phyloP scores from a whole-genome alignment of 2,888 invertebrate genomes.

The Cephus pygmeus region DNA sequence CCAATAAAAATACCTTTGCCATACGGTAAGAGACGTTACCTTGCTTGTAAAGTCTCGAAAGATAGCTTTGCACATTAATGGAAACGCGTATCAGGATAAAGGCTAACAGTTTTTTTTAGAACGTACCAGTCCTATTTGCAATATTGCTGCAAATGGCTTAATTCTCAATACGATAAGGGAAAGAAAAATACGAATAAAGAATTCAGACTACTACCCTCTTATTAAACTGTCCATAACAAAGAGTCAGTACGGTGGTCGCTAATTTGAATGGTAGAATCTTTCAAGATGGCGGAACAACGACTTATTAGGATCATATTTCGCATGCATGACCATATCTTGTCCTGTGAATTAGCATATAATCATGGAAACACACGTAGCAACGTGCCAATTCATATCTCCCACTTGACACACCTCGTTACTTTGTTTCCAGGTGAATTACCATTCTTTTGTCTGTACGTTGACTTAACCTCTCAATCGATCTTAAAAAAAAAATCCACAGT shows the following conservation, averaged over 20 bases:
- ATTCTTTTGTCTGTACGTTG: conserved; percentile 37
- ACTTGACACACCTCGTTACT: conserved; percentile 24
- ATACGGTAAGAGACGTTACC: conserved; percentile 14
- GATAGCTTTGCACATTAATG: background rate
- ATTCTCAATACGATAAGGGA: background rate
- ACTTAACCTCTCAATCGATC: background rate
- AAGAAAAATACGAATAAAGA: no score
- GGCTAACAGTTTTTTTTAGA: no score
- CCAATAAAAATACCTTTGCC: conserved; percentile 21
- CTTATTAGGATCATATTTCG: conserved; percentile 16
- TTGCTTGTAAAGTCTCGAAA: background rate
- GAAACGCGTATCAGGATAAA: background rate
- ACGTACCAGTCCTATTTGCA: no score
- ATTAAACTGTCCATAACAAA: no score
- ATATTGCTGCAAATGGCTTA: background rate
- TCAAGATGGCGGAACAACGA: no score
- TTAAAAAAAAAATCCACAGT: no score
- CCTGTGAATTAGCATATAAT: conserved; percentile 46
- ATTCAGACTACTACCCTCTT: no score
- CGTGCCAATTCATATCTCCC: conserved; percentile 38
- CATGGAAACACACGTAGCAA: conserved; percentile 41
- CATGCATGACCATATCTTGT: conserved; percentile 35
- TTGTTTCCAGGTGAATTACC: conserved; percentile 36
- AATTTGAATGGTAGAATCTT: no score
- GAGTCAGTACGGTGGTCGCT: no score